Base-by-base conservation (phyloP, 2,797 vertebrate species). In the Periparus ater region DNA sequence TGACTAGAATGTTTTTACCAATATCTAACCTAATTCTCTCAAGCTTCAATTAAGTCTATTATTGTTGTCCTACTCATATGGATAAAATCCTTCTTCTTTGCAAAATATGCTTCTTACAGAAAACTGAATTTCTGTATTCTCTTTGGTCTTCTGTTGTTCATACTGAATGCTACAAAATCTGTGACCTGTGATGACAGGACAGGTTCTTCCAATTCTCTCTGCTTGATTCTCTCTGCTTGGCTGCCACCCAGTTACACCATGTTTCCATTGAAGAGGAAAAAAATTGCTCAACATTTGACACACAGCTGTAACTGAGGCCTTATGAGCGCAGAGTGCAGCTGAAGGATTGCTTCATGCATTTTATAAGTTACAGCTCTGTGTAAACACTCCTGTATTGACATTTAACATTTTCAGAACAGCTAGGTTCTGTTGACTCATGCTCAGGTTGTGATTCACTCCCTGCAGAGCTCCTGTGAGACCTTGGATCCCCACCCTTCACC, bases 391-490 rank as follows among this genome's bases (percentile, higher is more conserved):
- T 2, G 1, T 72, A 78, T 40, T 86, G 91, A 81, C 91, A 88
- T 88, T 88, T 58, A 61, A 77, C 82, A 51, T 95, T 88, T 80
- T 78, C 66, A 73, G 66, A 84, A 30, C 55, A 78, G 76, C 66
- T 89, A 84, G 58, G 47, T 93, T 75, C 65, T 88, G 76, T 74
- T 94, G 85, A 91, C 61, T 91, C 70, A 58, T 18, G 67, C 40
- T 87, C 26, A 32, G 50, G 65, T 68, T 91, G 87, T 91, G 87
- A 92, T 77, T 92, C 85, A 72, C 57, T 80, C 91, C 65, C 61
- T 67, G 58, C 68, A 91, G 61, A 71, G 42, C 50, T 57, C 68
- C 85, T 84, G 36, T 0, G 5, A 80, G 87, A 89, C 65, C 65
- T 6, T 47, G 30, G 57, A 80, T 76, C 30, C 42, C 57, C 38